Evolutionary conservation across 2,888 invertebrate species (phyloP).

Genomic region (Caenorhabditis macrosperma): DNA sequence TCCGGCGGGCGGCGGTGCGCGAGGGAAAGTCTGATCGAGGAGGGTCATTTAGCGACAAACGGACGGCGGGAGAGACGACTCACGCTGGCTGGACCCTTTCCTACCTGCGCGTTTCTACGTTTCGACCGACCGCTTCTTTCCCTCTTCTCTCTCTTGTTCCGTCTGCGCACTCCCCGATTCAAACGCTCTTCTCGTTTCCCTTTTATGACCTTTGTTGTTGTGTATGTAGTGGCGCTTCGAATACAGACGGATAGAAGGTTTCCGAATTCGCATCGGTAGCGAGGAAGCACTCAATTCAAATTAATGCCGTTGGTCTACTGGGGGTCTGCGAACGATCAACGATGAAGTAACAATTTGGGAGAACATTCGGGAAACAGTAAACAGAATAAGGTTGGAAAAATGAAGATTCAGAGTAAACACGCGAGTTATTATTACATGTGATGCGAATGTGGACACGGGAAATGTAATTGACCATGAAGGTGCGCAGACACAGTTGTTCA

Average conservation of each 20-base stretch:
- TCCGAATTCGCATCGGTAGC: constrained; percentile 23
- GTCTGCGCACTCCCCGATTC: constrained; percentile 28
- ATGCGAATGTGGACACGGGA: constrained; percentile 18
- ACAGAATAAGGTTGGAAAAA: constrained; percentile 11
- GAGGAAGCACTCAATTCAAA: constrained; percentile 15
- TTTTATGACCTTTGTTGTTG: constrained; percentile 59
- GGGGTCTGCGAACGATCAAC: background rate
- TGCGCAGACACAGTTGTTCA: constrained; percentile 15
- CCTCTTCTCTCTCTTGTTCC: constrained; percentile 40
- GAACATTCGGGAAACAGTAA: background rate
- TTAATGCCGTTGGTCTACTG: constrained; percentile 24
- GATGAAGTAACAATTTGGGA: background rate
- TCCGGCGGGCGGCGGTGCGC: constrained; percentile 17
- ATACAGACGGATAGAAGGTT: constrained; percentile 32
- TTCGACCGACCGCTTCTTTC: constrained; percentile 47
- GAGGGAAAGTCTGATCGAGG: constrained; percentile 57
- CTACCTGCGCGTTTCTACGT: constrained; percentile 49
- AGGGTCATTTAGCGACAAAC: constrained; percentile 59
- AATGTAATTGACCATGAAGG: constrained; percentile 50
- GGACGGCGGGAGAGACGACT: constrained; percentile 16
- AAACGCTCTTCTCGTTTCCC: constrained; percentile 14
- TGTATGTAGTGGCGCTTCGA: constrained; percentile 30
- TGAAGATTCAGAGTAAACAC: constrained; percentile 5
- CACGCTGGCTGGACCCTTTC: constrained; percentile 26
- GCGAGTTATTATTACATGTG: constrained; percentile 24